These are phyloP conservation scores for Diceros bicornis DNA, from an alignment of 2,797 vertebrate genomes.

Conservation along the genomic window DNA sequence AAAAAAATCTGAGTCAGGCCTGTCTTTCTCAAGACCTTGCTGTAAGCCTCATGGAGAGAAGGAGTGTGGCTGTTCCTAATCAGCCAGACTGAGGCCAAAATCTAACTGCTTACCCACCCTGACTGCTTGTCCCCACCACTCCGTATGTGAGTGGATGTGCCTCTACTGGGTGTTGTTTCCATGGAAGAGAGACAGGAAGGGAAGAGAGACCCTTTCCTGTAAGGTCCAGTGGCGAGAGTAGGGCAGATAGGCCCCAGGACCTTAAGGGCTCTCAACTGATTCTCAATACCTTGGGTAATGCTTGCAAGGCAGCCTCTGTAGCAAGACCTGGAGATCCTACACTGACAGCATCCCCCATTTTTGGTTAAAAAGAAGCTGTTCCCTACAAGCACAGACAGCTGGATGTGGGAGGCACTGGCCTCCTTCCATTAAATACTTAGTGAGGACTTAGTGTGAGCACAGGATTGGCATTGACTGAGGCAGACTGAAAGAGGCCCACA, in stretches of 20 bases:
- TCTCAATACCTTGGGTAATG: not conserved
- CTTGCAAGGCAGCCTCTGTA: no score
- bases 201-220: not conserved
- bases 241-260: not conserved
- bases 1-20: not conserved
- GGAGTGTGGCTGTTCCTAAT: not conserved
- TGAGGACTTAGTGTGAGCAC: not conserved
- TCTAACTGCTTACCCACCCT: no score
- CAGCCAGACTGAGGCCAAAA: not conserved
- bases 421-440: not conserved
- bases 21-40: not conserved
- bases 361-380: not conserved
- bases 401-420: not conserved
- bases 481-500: not conserved
- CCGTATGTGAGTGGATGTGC: fast-evolving
- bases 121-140: not conserved
- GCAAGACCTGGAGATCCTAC: no score
- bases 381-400: fast-evolving
- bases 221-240: fast-evolving
- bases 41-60: fast-evolving
- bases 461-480: not conserved
- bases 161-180: not conserved
- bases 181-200: not conserved
- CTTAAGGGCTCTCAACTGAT: not conserved
- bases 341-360: no score